A percentile compares a stretch with the other conserved stretches of the same genome.
Conservation (phyloP, 2,797 vertebrate genomes). For the Onychomys leucogaster region DNA sequence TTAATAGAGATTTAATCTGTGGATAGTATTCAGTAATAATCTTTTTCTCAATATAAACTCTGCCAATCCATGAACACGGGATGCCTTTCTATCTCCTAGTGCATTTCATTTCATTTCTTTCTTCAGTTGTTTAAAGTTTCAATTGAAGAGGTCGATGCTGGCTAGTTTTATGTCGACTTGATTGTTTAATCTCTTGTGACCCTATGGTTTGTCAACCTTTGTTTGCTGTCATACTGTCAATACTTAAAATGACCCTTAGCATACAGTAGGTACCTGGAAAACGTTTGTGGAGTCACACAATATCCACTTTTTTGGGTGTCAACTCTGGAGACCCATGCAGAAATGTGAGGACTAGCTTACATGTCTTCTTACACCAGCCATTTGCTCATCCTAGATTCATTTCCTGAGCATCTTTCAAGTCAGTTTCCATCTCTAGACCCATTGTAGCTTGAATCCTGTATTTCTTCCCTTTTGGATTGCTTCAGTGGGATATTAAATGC, state of each 20-base stretch:
- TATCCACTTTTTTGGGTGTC: background rate
- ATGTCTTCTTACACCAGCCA: background rate
- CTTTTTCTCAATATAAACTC: background rate
- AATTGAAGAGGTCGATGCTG: background rate
- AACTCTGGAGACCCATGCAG: background rate
- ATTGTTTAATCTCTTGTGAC: background rate
- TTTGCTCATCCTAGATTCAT: background rate
- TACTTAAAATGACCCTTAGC: background rate
- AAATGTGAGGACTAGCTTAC: slow-evolving; percentile 32
- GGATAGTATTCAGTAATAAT: background rate
- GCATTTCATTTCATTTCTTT: background rate
- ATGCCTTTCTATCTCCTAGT: background rate
- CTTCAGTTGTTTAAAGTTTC: background rate
- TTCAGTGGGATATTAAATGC: background rate
- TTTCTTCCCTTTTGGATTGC: background rate
- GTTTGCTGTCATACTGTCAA: background rate
- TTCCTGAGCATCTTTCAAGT: background rate
- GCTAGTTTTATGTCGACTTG: background rate
- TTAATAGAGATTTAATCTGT: background rate
- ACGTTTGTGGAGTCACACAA: slow-evolving; percentile 47
- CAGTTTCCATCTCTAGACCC: background rate
- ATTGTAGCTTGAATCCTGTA: background rate
- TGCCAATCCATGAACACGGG: background rate
- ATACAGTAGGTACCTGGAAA: background rate
- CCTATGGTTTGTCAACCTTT: slow-evolving; percentile 5